Conservation (phyloP, 2,797 vertebrate species). For the Neosalanx taihuensis region DNA sequence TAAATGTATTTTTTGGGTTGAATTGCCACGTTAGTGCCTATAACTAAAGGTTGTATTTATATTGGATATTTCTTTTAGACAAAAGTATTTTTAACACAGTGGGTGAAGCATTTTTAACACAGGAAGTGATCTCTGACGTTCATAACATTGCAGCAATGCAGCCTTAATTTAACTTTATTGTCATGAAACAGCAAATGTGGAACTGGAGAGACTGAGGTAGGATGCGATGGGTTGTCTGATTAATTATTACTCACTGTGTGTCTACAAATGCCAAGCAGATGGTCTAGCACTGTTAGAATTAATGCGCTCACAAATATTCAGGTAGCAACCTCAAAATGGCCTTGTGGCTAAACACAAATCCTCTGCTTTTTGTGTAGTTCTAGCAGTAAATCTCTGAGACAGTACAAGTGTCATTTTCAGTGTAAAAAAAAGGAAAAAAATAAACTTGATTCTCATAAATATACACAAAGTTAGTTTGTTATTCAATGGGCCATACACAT, state of each 20-base stretch:
- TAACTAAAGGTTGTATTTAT: too few species aligned
- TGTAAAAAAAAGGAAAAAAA: constrained; percentile 43
- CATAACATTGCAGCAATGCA: not conserved
- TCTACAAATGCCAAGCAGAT: constrained; percentile 70
- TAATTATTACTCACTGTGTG: constrained; percentile 56
- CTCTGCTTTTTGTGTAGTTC: constrained; percentile 33
- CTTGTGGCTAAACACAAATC: constrained; percentile 21
- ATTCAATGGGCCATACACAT: too few species aligned
- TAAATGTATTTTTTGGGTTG: not conserved
- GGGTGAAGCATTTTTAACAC: not conserved
- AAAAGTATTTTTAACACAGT: not conserved
- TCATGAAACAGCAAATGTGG: constrained; percentile 28
- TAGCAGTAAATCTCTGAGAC: constrained; percentile 45
- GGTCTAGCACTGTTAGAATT: constrained; percentile 60
- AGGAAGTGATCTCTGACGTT: constrained; percentile 5
- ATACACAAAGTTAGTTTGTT: too few species aligned
- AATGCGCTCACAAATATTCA: constrained; percentile 63
- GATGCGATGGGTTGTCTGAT: constrained; percentile 60
- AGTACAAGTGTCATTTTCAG: constrained; percentile 9
- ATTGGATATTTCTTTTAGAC: not conserved
- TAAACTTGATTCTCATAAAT: not conserved
- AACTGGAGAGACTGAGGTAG: constrained; percentile 42
- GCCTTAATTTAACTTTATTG: constrained; percentile 32
- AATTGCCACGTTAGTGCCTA: too few species aligned
- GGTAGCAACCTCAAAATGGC: constrained; percentile 53